Base-by-base conservation (phyloP, 2,113 vertebrate species). In the Promerops cafer region DNA sequence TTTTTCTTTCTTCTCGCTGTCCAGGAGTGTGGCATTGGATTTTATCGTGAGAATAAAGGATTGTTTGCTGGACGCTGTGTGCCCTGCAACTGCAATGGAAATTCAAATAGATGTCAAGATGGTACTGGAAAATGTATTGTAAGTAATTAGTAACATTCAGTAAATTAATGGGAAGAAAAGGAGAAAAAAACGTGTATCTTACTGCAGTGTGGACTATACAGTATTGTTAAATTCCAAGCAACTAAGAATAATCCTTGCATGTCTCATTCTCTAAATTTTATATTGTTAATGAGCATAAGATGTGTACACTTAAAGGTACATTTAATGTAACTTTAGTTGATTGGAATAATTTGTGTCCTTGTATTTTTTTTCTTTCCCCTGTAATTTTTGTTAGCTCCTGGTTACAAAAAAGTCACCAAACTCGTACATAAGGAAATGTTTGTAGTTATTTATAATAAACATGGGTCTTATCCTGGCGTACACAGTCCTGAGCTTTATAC, bases 51-150 rank as follows among this genome's bases (percentile, higher is more conserved):
- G 24, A 87, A 84, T 89, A 97, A 72, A 22, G 97, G 97, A 22
- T 45, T 89, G 5, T 98, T 92, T 78, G 70, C 97, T 3, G 98
- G 98, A 89, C 97, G 83, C 49, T 99, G 99, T 81, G 94, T 99
- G 54, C 97, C 98, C 84, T 99, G 99, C 93, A 94, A 93, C 65
- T 99, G 99, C 96, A 98, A 99, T 8, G 98, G 98, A 69, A 98
- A 98, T 89, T 98, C 99, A 16, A 79, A 97, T 7, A 97, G 98
- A 80, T 99, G 99, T 90, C 98, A 98, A 35, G 99, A 99, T 28
- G 96, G 91, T 78, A 98, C 98, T 2, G 99, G 99, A 89, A 98
- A 86, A 94, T 99, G 99, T 81, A 97, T 99, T 96, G 99, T 99
- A 98, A 99, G 99, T 98, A 97, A 60, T n/a, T 24, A 40, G 28